Base-by-base conservation (phyloP, 2,113 vertebrate genomes). In the Progne subis region DNA sequence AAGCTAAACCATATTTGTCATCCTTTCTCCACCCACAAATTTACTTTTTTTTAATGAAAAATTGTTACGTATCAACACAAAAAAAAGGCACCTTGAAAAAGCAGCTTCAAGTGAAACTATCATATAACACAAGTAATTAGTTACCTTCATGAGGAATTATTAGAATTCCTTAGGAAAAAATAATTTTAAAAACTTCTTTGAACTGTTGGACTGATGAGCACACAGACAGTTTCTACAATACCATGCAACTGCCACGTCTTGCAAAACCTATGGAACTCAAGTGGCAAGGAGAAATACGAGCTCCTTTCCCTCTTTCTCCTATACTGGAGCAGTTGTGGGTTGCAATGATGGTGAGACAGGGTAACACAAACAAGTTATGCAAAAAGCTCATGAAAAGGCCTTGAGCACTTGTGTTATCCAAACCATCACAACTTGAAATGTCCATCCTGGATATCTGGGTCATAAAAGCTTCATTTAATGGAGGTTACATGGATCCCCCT, bases 171-270 rank as follows among this genome's bases (percentile, higher is more conserved):
- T 17, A 50, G 7, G 34, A 39, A 93, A 93, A 90, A 74, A 25
- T 8, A 28, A 25, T 19, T 72, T 25, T 0, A 2, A 1, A 21
- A 71, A 15, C 5, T 12, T 29, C 8, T 43, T 44, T 2, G 4
- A 82, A 57, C 14, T 74, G 28, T 4, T 50, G 44, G 18, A 72
- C 32, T 37, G 39, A 32, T 32, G 44, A 91, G n/a, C 25, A 37
- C 24, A 21, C 49, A 59, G 14, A 21, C n/a, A 28, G 5, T 43
- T 83, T 61, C 19, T 39, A 9, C 9, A 74, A 29, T 0, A 74
- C 8, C 18, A 47, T 15, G 28, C 12, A 67, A 69, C 55, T 52
- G 23, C 14, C 2, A 5, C 14, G 23, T 50, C 43, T 57, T 26
- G 20, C 29, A 71, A 55, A 91, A 55, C 29, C 59, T 19, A 6